Conservation (phyloP, 2,888 invertebrate genomes). For the Heliconius aoede region DNA sequence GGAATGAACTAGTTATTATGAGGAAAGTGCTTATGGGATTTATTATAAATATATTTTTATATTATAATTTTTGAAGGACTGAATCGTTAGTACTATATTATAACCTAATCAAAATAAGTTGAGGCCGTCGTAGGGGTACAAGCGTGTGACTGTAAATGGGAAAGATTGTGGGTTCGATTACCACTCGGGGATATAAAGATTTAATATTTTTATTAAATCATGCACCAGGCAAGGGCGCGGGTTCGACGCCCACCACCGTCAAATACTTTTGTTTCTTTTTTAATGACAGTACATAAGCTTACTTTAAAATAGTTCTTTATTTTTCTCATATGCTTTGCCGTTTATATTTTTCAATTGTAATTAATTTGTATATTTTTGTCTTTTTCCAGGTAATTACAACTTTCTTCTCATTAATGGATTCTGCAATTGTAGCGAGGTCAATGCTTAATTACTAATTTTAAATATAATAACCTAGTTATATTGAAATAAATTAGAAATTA, state of each 20-base stretch:
- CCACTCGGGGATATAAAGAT: background rate
- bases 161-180: no score
- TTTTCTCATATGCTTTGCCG: background rate
- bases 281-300: no score
- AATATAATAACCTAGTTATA: background rate
- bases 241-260: constrained; percentile 85
- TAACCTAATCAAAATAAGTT: background rate
- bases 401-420: background rate
- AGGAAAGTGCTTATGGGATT: constrained; percentile 4
- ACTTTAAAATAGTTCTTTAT: no score
- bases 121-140: background rate
- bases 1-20: constrained; percentile 35
- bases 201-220: no score
- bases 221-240: constrained; percentile 90
- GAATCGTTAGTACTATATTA: background rate
- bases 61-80: background rate
- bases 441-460: background rate
- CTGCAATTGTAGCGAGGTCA: background rate
- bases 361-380: background rate
- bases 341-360: background rate
- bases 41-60: background rate
- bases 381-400: constrained; percentile 29
- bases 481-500: constrained; percentile 3
- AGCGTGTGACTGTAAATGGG: background rate
- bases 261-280: constrained; percentile 45